Percentiles rank a stretch among this genome's conserved stretches.
These are phyloP conservation scores for Zygogramma bicolorata DNA, from an alignment of 2,888 invertebrate species.

Conservation along the genomic window DNA sequence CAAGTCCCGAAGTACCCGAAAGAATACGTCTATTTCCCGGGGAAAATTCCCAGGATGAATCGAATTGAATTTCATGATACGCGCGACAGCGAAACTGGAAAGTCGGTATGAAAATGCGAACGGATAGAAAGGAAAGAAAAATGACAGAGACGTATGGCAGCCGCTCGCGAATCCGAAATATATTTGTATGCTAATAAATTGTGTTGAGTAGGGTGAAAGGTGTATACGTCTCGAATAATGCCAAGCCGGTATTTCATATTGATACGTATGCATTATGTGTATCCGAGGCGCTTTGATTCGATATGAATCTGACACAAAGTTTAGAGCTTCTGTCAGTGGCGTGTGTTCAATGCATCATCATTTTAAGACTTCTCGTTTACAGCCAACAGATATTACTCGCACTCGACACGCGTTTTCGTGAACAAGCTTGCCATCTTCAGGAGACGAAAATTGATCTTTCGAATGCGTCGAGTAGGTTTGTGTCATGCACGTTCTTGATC, in stretches of 20 bases:
- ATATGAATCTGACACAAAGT: neutral
- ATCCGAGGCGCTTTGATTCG: constrained; percentile 12
- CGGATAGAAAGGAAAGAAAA: constrained; percentile 10
- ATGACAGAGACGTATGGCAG: neutral
- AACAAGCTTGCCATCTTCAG: too few species aligned
- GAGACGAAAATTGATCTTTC: too few species aligned
- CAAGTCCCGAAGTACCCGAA: constrained; percentile 21
- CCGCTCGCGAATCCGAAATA: constrained; percentile 13
- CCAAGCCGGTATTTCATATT: neutral
- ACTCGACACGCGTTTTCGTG: too few species aligned
- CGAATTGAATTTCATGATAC: constrained; percentile 19
- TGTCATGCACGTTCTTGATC: too few species aligned
- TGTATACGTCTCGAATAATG: constrained; percentile 25
- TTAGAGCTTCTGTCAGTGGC: neutral
- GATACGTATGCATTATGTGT: constrained; percentile 3
- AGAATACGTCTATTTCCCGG: constrained; percentile 21
- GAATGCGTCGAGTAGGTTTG: too few species aligned
- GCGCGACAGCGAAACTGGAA: constrained; percentile 8
- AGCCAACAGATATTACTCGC: too few species aligned
- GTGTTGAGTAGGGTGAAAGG: constrained; percentile 30
- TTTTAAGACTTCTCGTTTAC: too few species aligned
- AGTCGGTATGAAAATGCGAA: constrained; percentile 12
- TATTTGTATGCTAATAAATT: constrained; percentile 32
- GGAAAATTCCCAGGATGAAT: constrained; percentile 14
- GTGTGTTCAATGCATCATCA: neutral